These are phyloP conservation scores for Danaus melanippus DNA, from an alignment of 1,140 invertebrate genomes.

Conservation along the genomic window DNA sequence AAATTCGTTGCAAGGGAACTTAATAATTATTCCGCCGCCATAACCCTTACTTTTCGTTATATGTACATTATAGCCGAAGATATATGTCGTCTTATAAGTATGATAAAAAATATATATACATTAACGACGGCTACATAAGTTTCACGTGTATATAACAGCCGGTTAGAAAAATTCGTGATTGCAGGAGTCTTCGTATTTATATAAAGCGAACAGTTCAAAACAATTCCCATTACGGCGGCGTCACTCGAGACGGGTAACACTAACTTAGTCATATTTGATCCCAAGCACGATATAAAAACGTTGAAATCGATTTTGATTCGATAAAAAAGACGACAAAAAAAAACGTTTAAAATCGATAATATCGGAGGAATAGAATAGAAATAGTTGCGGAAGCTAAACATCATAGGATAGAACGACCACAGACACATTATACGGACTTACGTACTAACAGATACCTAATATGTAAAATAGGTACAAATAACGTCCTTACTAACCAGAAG, in stretches of 20 bases:
- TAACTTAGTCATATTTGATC: conserved; percentile 65
- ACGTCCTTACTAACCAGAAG: conserved; percentile 70
- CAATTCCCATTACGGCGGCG: conserved; percentile 10
- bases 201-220: conserved; percentile 21
- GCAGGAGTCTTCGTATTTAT: conserved; percentile 37
- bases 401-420: conserved; percentile 40
- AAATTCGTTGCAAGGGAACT: conserved; percentile 10
- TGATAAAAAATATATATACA: conserved; percentile 42
- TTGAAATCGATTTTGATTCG: conserved; percentile 19
- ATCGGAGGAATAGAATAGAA: conserved; percentile 2
- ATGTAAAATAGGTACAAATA: conserved; percentile 69
- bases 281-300: conserved; percentile 63
- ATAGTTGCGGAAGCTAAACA: conserved; percentile 27
- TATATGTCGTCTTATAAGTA: conserved; percentile 9
- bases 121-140: conserved; percentile 33
- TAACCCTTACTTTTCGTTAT: conserved; percentile 13
- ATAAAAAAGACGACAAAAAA: conserved; percentile 4
- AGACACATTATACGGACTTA: conserved; percentile 59
- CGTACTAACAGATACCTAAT: conserved; percentile 67
- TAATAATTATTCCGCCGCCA: conserved; percentile 21
- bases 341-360: conserved; percentile 6
- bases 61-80: conserved; percentile 24
- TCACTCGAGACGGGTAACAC: conserved; percentile 20
- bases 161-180: conserved; percentile 52
- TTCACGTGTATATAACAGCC: conserved; percentile 43